Evolutionary conservation across 2,797 vertebrate genomes (phyloP).

Genomic region (Leucoraja ocellata): DNA sequence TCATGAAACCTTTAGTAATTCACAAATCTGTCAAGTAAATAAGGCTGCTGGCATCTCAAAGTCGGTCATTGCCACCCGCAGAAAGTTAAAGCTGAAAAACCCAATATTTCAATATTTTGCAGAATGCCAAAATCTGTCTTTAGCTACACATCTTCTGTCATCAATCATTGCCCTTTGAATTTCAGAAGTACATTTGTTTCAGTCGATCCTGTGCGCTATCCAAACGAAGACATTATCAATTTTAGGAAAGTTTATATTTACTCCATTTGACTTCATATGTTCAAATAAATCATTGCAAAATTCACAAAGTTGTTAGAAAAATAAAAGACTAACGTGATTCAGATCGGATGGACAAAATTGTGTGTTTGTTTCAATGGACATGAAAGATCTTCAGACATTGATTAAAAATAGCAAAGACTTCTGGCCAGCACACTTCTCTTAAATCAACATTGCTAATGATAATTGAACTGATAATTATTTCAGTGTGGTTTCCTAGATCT

Average conservation of each 20-base stretch:
- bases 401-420: not conserved
- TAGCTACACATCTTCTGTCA: not conserved
- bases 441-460: not conserved
- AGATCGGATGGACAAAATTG: not conserved
- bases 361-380: not conserved
- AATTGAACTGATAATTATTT: not conserved
- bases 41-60: not conserved
- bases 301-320: not conserved
- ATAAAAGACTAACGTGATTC: not conserved
- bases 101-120: not conserved
- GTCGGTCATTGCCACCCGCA: not conserved
- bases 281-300: not conserved
- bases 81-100: not conserved
- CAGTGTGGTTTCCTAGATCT: not conserved
- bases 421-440: not conserved
- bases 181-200: not conserved
- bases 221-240: not conserved
- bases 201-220: not conserved
- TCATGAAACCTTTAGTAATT: slow-evolving; percentile 56
- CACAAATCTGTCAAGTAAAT: slow-evolving; percentile 62
- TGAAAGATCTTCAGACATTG: not conserved
- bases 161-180: not conserved
- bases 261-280: not conserved
- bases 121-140: not conserved
- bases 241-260: not conserved